These are phyloP conservation scores for Rhyzopertha dominica DNA, from an alignment of 1,140 invertebrate genomes.

Conservation along the genomic window DNA sequence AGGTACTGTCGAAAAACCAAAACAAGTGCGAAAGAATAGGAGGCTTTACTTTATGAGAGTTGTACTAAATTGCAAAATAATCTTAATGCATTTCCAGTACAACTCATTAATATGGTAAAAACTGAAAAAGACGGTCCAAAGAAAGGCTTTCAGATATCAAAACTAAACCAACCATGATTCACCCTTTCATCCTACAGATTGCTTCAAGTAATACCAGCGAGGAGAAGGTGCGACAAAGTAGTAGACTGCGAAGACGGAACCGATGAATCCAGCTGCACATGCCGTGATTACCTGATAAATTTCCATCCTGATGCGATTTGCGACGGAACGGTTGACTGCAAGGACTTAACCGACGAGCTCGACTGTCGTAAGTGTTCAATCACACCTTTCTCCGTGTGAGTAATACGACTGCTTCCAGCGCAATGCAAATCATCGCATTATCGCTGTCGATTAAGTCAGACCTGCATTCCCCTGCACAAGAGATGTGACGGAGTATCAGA, in stretches of 20 bases:
- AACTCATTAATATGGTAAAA: no score
- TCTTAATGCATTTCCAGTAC: no score
- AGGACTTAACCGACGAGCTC: constrained; percentile 61
- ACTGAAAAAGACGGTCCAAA: no score
- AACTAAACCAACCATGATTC: neutral
- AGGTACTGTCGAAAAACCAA: no score
- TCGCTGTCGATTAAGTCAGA: constrained; percentile 53
- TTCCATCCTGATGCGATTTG: constrained; percentile 58
- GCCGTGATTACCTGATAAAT: constrained; percentile 60
- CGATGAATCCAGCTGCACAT: constrained; percentile 71
- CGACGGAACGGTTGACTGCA: constrained; percentile 73
- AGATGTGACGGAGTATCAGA: constrained; percentile 59
- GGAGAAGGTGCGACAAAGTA: constrained; percentile 61
- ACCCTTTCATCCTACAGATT: constrained; percentile 53
- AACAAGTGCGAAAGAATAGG: no score
- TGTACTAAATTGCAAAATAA: no score
- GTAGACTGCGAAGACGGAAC: constrained; percentile 76
- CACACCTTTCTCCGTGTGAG: neutral
- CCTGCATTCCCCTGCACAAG: constrained; percentile 53
- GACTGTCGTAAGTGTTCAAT: constrained; percentile 35
- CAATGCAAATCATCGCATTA: constrained; percentile 53
- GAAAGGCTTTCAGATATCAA: neutral
- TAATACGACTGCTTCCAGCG: constrained; percentile 44
- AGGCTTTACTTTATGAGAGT: no score
- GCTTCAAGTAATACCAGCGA: constrained; percentile 55